Evolutionary conservation across 2,797 vertebrate genomes (phyloP).

Genomic region (Acipenser transmontanus): DNA sequence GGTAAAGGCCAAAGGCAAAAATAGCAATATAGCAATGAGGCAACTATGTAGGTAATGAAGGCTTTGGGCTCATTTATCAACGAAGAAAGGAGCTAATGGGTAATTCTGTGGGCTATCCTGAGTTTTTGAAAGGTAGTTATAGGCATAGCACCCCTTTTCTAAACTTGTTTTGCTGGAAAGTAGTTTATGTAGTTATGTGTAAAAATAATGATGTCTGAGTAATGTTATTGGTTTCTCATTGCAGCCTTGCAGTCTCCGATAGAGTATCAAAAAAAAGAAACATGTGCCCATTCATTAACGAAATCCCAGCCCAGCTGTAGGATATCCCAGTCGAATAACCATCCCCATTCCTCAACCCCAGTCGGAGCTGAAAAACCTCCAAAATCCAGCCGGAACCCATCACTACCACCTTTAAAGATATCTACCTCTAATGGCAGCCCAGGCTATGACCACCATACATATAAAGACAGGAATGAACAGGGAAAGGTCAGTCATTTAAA

Average conservation of each 20-base stretch:
- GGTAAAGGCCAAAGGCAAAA: too few species aligned
- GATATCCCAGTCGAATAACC: constrained; percentile 59
- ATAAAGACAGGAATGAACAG: constrained; percentile 64
- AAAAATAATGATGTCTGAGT: too few species aligned
- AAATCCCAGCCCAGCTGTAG: constrained; percentile 68
- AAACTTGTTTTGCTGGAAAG: too few species aligned
- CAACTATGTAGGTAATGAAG: too few species aligned
- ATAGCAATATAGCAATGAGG: too few species aligned
- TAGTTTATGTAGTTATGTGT: too few species aligned
- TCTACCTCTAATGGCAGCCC: constrained; percentile 87
- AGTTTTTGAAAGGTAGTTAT: too few species aligned
- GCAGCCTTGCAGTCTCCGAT: constrained; percentile 92
- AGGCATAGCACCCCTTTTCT: too few species aligned
- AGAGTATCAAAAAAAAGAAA: constrained; percentile 85
- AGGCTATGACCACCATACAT: constrained; percentile 67
- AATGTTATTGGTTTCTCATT: background rate
- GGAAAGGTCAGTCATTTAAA: constrained; percentile 62
- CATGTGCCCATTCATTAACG: constrained; percentile 68
- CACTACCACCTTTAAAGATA: constrained; percentile 72
- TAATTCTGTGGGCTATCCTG: too few species aligned
- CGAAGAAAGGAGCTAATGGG: too few species aligned
- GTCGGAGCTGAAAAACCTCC: constrained; percentile 73
- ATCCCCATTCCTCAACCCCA: constrained; percentile 64
- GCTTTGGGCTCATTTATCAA: too few species aligned
- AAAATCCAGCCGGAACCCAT: constrained; percentile 59